Evolutionary conservation across 1,140 invertebrate species (phyloP), one percentile per base, ranked within the genome.

Genomic region (Stratiolaelaps scimitus): DNA sequence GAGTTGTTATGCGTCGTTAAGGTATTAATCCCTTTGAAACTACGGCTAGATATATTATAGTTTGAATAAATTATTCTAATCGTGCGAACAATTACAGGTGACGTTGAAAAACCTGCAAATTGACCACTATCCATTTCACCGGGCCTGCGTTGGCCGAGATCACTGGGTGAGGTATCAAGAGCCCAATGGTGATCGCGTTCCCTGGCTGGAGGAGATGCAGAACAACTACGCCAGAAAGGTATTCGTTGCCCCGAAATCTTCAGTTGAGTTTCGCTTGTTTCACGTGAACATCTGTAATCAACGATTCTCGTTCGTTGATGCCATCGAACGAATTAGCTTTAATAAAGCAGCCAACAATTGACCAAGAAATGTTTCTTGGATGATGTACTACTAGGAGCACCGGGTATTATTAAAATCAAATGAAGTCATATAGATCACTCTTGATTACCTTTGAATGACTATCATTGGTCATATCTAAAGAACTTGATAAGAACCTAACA

Each of bases 41-140:
- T 34, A 40, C 34, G 34, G 10, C 10, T 40, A 40, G 34, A 40
- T 10, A 10, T 40, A 40, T 40, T 6, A 10, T 40, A 40, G 4
- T 91, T 88, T 1, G 80, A 81, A 64, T 84, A 89, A 80, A 87
- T 88, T 0, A 84, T 87, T 64, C 74, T 94, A 46, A 83, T 86
- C 70, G 85, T 87, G 67, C 92, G 92, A 20, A 93, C 90, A 2
- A n/a, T 77, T 98, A 66, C 93, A 97, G 79, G 84, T 98, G 44
- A 86, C 86, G 5, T 75, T 98, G 23, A 81, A 74, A 29, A 78
- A 85, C 74, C 85, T 98, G 73, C 85, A 92, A 75, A 78, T 97
- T 10, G 94, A 98, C 76, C 89, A 92, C 74, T 98, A 98, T 79
- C 94, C 94, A 0, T 97, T 94, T 79, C 91, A 96, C 76, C 82